Percentiles rank a stretch among this genome's conserved stretches.
Conservation (phyloP, 2,797 vertebrate genomes). For the Hipposideros larvatus region DNA sequence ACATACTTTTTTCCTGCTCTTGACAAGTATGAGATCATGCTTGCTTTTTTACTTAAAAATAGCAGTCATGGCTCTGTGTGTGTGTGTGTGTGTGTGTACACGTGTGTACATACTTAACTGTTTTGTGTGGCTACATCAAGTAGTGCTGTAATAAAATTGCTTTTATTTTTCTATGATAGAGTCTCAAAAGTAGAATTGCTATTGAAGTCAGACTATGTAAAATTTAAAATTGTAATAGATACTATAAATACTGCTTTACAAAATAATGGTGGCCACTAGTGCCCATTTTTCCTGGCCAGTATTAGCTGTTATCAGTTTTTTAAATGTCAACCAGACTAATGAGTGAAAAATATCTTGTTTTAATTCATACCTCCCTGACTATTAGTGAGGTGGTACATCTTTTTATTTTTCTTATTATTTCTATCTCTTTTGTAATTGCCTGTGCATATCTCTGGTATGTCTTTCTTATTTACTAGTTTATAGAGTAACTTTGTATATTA, state of each 20-base stretch:
- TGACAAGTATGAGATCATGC: not conserved
- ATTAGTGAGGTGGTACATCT: not conserved
- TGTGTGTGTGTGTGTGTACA: not conserved
- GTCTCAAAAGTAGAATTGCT: constrained; percentile 3
- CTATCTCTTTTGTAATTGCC: not conserved
- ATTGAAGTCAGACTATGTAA: not conserved
- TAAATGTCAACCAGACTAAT: not conserved
- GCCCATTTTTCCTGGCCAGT: not conserved
- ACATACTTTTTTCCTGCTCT: not conserved
- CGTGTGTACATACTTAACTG: too few relatives aligned
- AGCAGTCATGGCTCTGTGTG: not conserved
- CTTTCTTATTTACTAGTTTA: not conserved
- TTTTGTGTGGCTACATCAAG: not conserved
- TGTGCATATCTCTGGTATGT: not conserved
- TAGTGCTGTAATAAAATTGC: not conserved
- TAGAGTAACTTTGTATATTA: not conserved
- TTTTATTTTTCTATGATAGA: not conserved
- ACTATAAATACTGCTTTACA: not conserved
- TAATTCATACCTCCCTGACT: not conserved
- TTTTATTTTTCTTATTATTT: not conserved
- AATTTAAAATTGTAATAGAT: not conserved
- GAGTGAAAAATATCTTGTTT: not conserved
- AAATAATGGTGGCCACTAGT: not conserved
- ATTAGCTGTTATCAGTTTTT: not conserved
- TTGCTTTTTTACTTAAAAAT: constrained; percentile 25